A percentile compares a stretch with the other conserved stretches of the same genome.
These are phyloP conservation scores for Popillia japonica DNA, from an alignment of 1,140 invertebrate genomes.

Conservation along the genomic window DNA sequence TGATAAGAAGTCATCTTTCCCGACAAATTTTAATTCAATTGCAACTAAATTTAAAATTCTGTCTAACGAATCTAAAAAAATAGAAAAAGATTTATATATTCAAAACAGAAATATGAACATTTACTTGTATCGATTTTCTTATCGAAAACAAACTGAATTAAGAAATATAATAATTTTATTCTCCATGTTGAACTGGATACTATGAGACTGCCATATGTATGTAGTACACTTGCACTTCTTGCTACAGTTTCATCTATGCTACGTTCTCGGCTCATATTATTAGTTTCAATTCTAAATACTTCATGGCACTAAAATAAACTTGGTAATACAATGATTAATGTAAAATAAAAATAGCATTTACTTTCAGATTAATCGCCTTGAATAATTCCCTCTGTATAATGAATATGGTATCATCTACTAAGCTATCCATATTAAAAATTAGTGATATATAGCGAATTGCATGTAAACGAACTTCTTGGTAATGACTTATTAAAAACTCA, in stretches of 20 bases:
- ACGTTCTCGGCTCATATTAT: conserved; percentile 41
- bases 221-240: conserved; percentile 57
- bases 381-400: conserved; percentile 24
- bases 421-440: conserved; percentile 53
- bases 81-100: background rate
- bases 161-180: conserved; percentile 57
- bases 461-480: conserved; percentile 59
- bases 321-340: background rate
- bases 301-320: conserved; percentile 26
- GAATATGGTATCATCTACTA: conserved; percentile 29
- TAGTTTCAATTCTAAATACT: conserved; percentile 35
- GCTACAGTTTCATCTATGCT: conserved; percentile 59
- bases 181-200: conserved; percentile 58
- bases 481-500: conserved; percentile 56
- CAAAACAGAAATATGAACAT: background rate
- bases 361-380: conserved; percentile 41
- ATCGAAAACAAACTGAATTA: conserved; percentile 58
- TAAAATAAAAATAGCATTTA: conserved; percentile 19
- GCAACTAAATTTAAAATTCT: conserved; percentile 55
- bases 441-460: conserved; percentile 56
- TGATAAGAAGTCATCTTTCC: conserved; percentile 55
- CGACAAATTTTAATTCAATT: conserved; percentile 46
- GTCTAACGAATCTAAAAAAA: conserved; percentile 45
- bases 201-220: conserved; percentile 59
- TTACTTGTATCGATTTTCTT: conserved; percentile 54